Base-by-base conservation (phyloP, 2,888 invertebrate species). In the Eucriotettix oculatus region DNA sequence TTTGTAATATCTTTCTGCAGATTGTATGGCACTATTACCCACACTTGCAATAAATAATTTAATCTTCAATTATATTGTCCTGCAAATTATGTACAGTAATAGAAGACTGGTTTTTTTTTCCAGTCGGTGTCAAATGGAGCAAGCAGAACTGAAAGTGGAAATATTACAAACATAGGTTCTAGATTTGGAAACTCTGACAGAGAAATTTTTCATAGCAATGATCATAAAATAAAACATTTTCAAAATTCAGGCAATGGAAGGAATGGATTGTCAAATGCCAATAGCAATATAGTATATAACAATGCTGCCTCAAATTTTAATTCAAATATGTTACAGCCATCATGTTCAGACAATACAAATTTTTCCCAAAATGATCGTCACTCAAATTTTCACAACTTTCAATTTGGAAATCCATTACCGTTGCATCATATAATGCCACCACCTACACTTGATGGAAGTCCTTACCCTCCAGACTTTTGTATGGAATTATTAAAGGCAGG, bases 361-460 rank as follows among this genome's bases (percentile, higher is more conserved):
- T 40, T n/a, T 41, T n/a, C 42, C 7, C 40, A 17, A 12, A 55
- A 11, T 42, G 55, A 55, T 10, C 17, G 55, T 41, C n/a, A 40
- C 14, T 7, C 48, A 48, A 41, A 41, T 41, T 55, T 55, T 42
- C 55, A 53, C 40, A 54, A 42, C 16, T 17, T 59, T 10, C 62
- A 62, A 17, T 62, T 57, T 54, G 54, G 57, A 53, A 59, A 58
- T 52, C 56, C 63, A n/a, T 61, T 61, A 29, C 59, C 61, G 11
- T 56, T 63, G 17, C 61, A 60, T 17, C 60, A 58, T 42, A 43
- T 61, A 12, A 54, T 59, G 16, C 63, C 60, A 41, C 63, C 61
- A 10, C 62, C 61, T 42, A 42, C 59, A 16, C 55, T 60, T 42
- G 63, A 61, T 56, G 61, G 59, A 14, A 57, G 57, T 9, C 58